Percentiles rank a stretch among this genome's conserved stretches.
Evolutionary conservation across 2,888 invertebrate species (phyloP).

Genomic region (Automeris io): DNA sequence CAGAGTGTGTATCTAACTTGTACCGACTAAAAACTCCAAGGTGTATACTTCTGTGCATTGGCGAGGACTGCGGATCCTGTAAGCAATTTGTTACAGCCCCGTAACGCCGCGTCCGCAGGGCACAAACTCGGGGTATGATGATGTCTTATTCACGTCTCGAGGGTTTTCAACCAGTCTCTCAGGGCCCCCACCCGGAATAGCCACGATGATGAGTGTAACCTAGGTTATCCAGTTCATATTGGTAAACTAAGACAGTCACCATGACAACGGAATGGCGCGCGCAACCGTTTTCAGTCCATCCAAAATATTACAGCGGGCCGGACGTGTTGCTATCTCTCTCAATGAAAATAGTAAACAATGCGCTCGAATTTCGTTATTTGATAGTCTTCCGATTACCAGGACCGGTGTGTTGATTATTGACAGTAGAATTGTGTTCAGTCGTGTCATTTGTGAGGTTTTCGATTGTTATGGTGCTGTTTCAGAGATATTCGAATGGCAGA

Average conservation of each 20-base stretch:
- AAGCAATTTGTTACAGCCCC: too few relatives aligned
- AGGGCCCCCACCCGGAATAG: too few relatives aligned
- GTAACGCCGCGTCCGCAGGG: too few relatives aligned
- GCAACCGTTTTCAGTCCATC: constrained; percentile 62
- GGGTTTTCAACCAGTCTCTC: too few relatives aligned
- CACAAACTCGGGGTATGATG: too few relatives aligned
- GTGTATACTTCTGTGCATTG: too few relatives aligned
- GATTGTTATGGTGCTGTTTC: constrained; percentile 28
- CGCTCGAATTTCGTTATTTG: not conserved
- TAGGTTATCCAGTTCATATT: too few relatives aligned
- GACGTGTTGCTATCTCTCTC: constrained; percentile 37
- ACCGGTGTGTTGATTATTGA: not conserved
- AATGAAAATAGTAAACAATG: constrained; percentile 30
- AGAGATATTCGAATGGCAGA: constrained; percentile 40
- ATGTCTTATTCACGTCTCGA: too few relatives aligned
- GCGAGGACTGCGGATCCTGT: too few relatives aligned
- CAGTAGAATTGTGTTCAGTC: not conserved
- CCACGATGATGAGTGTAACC: too few relatives aligned
- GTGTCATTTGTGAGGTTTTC: constrained; percentile 7
- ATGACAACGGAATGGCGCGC: constrained; percentile 63
- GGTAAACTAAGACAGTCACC: constrained; percentile 27
- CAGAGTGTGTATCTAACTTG: too few relatives aligned
- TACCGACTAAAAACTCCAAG: too few relatives aligned
- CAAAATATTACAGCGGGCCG: constrained; percentile 32
- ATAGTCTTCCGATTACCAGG: not conserved